Percentiles rank a stretch among this genome's conserved stretches.
phyloP scores from a whole-genome alignment of 2,113 vertebrate genomes.

The Vicugna pacos region DNA sequence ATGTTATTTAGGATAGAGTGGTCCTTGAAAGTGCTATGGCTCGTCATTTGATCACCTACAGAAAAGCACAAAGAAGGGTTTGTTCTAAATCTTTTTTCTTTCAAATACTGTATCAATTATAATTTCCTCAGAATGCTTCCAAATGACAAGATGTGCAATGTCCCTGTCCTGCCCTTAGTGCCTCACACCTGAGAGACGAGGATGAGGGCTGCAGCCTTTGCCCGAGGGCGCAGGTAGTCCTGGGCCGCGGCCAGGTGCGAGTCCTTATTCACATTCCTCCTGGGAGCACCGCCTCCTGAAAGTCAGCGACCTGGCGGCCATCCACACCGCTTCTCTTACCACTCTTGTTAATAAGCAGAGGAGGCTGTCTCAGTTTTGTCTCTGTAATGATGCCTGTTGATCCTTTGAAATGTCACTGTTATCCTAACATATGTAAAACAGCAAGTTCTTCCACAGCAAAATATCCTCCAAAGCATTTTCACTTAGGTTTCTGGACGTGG shows the following conservation, averaged over 20 bases:
- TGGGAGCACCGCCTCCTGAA: not conserved
- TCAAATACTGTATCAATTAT: not conserved
- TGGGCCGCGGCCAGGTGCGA: not conserved
- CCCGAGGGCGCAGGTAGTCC: not conserved
- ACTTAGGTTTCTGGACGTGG: not conserved
- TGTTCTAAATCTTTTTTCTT: conserved; percentile 20
- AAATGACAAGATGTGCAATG: not conserved
- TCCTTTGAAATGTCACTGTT: not conserved
- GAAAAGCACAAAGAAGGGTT: not conserved
- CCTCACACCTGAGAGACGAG: not conserved
- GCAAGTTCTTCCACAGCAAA: not conserved
- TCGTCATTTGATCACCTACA: not conserved
- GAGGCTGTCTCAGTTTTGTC: not conserved
- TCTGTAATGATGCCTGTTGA: not conserved
- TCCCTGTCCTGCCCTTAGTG: not conserved
- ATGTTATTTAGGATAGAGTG: not conserved
- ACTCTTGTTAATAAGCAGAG: not conserved
- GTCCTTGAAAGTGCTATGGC: not conserved
- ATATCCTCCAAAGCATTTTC: not conserved
- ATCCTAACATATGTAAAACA: not conserved
- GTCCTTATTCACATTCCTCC: not conserved
- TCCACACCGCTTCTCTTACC: not conserved
- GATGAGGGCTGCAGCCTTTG: not conserved
- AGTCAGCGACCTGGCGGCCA: not conserved
- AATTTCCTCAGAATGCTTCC: not conserved